phyloP scores from a whole-genome alignment of 2,888 invertebrate genomes.

The Deilephila porcellus region DNA sequence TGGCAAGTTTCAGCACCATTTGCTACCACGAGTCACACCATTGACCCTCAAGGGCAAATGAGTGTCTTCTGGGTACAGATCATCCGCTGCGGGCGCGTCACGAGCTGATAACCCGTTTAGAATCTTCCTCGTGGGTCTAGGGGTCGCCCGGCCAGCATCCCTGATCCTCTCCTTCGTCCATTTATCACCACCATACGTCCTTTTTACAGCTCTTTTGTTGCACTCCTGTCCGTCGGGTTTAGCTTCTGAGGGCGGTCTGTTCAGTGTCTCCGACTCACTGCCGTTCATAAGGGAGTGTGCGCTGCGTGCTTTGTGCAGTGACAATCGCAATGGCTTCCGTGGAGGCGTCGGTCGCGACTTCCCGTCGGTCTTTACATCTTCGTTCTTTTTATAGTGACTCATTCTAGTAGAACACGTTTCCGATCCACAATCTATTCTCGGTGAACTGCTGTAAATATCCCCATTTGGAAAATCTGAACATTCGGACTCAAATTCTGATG shows the following conservation, averaged over 20 bases:
- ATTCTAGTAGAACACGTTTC: slow-evolving; percentile 79
- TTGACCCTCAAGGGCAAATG: slow-evolving; percentile 54
- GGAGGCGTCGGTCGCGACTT: slow-evolving; percentile 91
- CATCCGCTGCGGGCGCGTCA: slow-evolving; percentile 71
- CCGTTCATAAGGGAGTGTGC: slow-evolving; percentile 88
- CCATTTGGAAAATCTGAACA: slow-evolving; percentile 82
- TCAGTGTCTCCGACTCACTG: slow-evolving; percentile 75
- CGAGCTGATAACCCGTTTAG: slow-evolving; percentile 61
- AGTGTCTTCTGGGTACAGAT: slow-evolving; percentile 67
- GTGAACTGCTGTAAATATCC: slow-evolving; percentile 72
- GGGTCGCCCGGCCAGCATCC: slow-evolving; percentile 69
- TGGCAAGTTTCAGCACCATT: slow-evolving; percentile 64
- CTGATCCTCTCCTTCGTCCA: slow-evolving; percentile 62
- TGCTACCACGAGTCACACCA: slow-evolving; percentile 51
- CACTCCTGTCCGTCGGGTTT: slow-evolving; percentile 61
- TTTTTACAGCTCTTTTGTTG: slow-evolving; percentile 84
- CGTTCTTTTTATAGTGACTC: slow-evolving; percentile 75
- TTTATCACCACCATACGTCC: slow-evolving; percentile 78
- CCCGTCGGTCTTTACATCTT: slow-evolving; percentile 65
- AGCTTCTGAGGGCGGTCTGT: slow-evolving; percentile 64
- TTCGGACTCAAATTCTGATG: slow-evolving; percentile 92
- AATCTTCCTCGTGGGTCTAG: slow-evolving; percentile 64
- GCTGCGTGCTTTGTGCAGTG: slow-evolving; percentile 93
- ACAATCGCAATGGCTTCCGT: slow-evolving; percentile 92
- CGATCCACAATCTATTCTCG: slow-evolving; percentile 83